Evolutionary conservation across 2,113 vertebrate species (phyloP).

Genomic region (Nanorana parkeri): DNA sequence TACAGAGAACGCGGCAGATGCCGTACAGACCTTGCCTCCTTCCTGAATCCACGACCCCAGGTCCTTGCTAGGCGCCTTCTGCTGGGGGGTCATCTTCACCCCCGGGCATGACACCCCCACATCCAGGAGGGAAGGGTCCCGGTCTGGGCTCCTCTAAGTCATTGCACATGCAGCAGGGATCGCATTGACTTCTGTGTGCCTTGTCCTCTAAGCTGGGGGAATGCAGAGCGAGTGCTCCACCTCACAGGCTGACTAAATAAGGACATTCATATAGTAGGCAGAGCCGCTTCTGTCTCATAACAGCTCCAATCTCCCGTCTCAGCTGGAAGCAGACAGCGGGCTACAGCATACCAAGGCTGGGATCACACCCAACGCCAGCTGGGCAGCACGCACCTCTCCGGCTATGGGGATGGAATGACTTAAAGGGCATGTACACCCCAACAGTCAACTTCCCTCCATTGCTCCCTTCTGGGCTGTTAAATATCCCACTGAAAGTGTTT

Average conservation of each 20-base stretch:
- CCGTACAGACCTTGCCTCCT: constrained; percentile 63
- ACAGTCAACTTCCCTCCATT: neutral
- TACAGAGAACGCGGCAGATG: too few species aligned
- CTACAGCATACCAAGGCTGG: constrained; percentile 14
- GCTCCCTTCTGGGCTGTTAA: too few species aligned
- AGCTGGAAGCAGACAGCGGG: constrained; percentile 13
- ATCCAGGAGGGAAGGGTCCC: neutral
- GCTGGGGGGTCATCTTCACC: constrained; percentile 63
- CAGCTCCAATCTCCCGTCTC: neutral
- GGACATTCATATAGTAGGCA: constrained; percentile 55
- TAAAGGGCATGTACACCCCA: too few species aligned
- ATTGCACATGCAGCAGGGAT: neutral
- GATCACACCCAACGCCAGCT: constrained; percentile 13
- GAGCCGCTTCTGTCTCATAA: neutral
- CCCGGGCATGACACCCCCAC: neutral
- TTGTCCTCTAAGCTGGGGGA: constrained; percentile 37
- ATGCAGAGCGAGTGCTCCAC: constrained; percentile 52
- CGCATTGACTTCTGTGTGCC: constrained; percentile 6
- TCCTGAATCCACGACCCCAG: constrained; percentile 45
- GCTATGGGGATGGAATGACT: neutral
- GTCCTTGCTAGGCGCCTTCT: constrained; percentile 48
- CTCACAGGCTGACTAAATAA: constrained; percentile 66
- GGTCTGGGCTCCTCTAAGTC: constrained; percentile 6
- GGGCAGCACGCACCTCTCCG: neutral
- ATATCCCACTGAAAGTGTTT: too few species aligned